Base-by-base conservation (phyloP, 2,113 vertebrate species). In the Rana temporaria region DNA sequence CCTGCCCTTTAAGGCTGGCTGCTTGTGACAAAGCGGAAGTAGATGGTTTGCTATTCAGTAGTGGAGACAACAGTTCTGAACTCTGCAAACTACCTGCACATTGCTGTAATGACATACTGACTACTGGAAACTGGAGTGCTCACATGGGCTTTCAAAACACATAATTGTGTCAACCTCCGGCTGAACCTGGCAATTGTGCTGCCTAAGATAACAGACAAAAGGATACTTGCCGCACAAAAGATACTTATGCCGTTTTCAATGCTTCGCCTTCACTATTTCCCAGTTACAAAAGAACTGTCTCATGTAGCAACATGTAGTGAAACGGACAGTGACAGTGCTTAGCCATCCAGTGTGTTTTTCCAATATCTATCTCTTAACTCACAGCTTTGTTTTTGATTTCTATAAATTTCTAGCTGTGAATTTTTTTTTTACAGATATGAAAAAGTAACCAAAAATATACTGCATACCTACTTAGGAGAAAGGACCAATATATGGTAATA, bases 71-170 rank as follows among this genome's bases (percentile, higher is more conserved):
- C 53, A 89, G 87, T 86, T 84, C 85, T 86, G 87, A 81, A 89
- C 88, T 63, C 88, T 80, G 74, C 42, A 82, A 86, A 86, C 89
- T 92, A 93, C 89, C 92, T 90, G 87, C 60, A 78, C 85, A 86
- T 86, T 90, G 89, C 85, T 90, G 87, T 89, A 91, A 89, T 86
- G 90, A 91, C 91, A 90, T 86, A 74, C 85, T 87, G 89, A 85
- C 89, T 90, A 89, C 90, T 90, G 88, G 87, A 91, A 90, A 88
- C 85, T 87, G 73, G 82, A 62, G 69, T 83, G 70, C 60, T 85
- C 68, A 65, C 65, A 77, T 79, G 84, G 85, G 60, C 82, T 89
- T 90, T 89, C 86, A 89, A 88, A 91, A 74, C 87, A 87, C 85
- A 84, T 75, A 86, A 88, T 38, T 89, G 89, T 87, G 88, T 88